These are phyloP conservation scores for Polypedilum pembai DNA, from an alignment of 1,140 invertebrate species.

Conservation along the genomic window DNA sequence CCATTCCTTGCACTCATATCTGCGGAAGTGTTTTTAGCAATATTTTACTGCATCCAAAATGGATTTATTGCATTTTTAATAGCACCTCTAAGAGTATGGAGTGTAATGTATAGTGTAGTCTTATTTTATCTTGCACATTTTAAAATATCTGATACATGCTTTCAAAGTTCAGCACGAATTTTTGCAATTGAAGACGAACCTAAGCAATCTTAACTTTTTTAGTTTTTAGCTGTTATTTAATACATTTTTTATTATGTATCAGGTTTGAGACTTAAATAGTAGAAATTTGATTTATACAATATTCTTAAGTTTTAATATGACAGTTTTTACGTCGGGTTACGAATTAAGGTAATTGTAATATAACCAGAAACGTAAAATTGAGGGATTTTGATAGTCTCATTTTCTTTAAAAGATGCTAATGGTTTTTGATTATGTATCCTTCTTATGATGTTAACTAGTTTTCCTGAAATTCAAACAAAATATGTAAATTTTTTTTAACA, in stretches of 20 bases:
- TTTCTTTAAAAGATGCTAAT: not conserved
- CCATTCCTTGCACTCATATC: slow-evolving; percentile 48
- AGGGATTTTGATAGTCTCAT: slow-evolving; percentile 5
- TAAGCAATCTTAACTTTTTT: not conserved
- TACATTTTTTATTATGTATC: no score
- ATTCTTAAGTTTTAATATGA: no score
- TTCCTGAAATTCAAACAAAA: not conserved
- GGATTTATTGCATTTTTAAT: slow-evolving; percentile 68
- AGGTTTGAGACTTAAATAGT: no score
- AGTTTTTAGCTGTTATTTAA: no score
- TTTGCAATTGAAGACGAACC: not conserved
- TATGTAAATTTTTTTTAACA: no score
- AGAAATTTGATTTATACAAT: no score
- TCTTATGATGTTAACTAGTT: not conserved
- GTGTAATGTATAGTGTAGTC: slow-evolving; percentile 56
- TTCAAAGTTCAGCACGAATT: not conserved
- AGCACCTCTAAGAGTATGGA: slow-evolving; percentile 74
- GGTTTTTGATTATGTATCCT: slow-evolving; percentile 5
- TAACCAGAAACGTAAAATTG: slow-evolving; percentile 13
- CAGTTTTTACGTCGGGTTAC: no score
- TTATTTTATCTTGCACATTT: slow-evolving; percentile 52
- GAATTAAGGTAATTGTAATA: not conserved
- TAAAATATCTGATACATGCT: not conserved
- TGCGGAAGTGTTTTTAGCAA: slow-evolving; percentile 63
- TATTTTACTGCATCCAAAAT: slow-evolving; percentile 74